These are phyloP conservation scores for Ommatoiulus sabulosus DNA, from an alignment of 2,888 invertebrate species.

Conservation along the genomic window DNA sequence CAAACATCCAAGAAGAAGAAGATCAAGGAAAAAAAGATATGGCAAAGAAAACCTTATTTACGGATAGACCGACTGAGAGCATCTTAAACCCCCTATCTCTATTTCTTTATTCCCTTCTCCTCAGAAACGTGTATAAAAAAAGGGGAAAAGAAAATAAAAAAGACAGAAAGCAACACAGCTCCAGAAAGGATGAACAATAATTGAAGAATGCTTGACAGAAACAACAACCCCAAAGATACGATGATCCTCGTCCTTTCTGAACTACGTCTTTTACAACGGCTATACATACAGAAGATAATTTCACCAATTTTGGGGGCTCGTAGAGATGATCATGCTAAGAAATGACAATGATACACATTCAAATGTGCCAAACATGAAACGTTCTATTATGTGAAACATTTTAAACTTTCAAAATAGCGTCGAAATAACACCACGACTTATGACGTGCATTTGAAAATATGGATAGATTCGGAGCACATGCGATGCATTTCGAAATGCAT, in stretches of 20 bases:
- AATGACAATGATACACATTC: no score
- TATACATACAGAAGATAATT: constrained; percentile 2
- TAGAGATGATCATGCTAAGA: neutral
- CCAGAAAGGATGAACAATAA: constrained; percentile 28
- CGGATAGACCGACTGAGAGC: constrained; percentile 27
- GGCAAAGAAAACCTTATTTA: constrained; percentile 20
- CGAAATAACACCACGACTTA: no score
- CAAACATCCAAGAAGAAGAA: neutral
- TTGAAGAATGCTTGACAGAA: constrained; percentile 28
- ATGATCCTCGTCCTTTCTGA: neutral
- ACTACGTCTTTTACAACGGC: neutral
- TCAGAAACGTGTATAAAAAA: neutral
- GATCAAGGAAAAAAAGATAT: neutral
- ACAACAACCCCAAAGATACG: constrained; percentile 14
- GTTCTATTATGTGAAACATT: no score
- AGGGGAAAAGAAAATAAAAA: neutral
- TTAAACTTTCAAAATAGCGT: no score
- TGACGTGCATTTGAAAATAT: no score
- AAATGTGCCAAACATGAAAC: no score
- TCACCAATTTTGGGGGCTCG: neutral
- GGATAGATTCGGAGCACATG: no score
- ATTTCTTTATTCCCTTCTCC: constrained; percentile 8
- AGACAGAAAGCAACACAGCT: neutral
- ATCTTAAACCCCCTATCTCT: constrained; percentile 28
- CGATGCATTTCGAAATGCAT: no score